Conservation (phyloP, 2,113 vertebrate species). For the Scalopus aquaticus region DNA sequence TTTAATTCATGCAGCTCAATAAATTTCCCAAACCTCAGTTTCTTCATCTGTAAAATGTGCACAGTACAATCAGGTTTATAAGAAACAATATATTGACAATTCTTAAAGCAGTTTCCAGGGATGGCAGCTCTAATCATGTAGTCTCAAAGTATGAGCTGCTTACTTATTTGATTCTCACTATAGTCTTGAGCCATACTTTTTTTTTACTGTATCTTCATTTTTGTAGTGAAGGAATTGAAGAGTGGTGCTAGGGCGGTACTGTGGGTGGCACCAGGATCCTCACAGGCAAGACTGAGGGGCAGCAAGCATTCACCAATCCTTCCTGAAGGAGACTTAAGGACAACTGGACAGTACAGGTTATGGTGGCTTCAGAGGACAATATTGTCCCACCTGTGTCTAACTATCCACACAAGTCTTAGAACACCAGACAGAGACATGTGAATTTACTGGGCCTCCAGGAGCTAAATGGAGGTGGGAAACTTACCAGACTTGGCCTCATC, state of each 20-base stretch:
- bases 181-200: neutral
- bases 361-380: neutral
- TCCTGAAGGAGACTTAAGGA: neutral
- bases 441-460: conserved; percentile 46
- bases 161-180: neutral
- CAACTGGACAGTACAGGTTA: neutral
- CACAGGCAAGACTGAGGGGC: neutral
- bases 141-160: neutral
- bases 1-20: neutral
- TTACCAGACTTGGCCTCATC: conserved; percentile 69
- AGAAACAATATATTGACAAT: neutral
- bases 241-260: neutral
- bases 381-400: neutral
- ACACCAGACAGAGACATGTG: neutral
- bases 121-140: neutral
- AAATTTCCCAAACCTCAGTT: neutral
- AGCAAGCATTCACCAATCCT: neutral
- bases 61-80: neutral
- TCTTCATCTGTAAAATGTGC: neutral
- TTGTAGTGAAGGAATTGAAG: neutral
- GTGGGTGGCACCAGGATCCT: neutral
- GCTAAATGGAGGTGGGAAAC: neutral
- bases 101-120: neutral
- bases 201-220: neutral
- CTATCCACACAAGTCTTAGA: neutral